Evolutionary conservation across 2,797 vertebrate species (phyloP).

Genomic region (Balearica regulorum): DNA sequence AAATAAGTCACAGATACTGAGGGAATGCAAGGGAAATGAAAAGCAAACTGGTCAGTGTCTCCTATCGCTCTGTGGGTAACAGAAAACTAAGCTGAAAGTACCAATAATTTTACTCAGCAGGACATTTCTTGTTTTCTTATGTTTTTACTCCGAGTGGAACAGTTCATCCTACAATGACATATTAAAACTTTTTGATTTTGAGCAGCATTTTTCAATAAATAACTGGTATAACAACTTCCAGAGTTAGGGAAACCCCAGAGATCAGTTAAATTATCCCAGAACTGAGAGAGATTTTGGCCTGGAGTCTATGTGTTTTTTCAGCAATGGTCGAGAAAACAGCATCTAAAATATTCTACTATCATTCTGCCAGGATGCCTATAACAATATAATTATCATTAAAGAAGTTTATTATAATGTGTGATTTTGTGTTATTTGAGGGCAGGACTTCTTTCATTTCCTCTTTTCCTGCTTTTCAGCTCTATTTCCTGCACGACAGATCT

Average conservation of each 20-base stretch:
- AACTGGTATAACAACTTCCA: too few relatives aligned
- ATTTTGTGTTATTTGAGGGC: neutral
- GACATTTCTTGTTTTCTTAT: neutral
- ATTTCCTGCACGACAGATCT: neutral
- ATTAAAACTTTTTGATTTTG: neutral
- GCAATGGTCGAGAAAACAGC: neutral
- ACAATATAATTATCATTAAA: neutral
- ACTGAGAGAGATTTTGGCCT: neutral
- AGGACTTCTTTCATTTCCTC: neutral
- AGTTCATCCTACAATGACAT: neutral
- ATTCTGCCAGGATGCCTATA: neutral
- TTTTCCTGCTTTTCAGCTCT: neutral
- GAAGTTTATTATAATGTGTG: neutral
- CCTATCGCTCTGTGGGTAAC: neutral
- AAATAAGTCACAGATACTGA: neutral
- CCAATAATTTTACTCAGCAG: neutral
- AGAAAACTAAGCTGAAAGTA: neutral
- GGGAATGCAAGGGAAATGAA: neutral
- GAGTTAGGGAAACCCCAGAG: neutral
- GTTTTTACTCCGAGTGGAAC: neutral
- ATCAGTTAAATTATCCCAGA: neutral
- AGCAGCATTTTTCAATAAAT: neutral
- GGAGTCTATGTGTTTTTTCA: neutral
- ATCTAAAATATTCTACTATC: neutral
- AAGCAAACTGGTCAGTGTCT: neutral